Percentiles rank a stretch among this genome's conserved stretches.
Conservation (phyloP, 92 coral and sea anemone genomes). For the Scolanthus callimorphus region DNA sequence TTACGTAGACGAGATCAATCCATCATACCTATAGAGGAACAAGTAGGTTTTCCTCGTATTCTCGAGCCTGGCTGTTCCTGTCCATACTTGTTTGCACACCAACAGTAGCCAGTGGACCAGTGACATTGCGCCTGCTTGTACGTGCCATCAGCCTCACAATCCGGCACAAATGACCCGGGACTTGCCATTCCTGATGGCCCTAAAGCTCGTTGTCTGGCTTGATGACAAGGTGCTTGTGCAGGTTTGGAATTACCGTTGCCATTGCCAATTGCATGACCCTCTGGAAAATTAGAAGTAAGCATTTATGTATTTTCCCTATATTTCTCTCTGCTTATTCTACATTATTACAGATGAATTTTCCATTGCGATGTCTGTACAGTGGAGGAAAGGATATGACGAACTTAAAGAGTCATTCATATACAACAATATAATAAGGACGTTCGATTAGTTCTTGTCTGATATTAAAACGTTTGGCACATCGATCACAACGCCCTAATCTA, state of each 20-base stretch:
- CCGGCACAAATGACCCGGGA: conserved; percentile 70
- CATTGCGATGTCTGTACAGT: no score
- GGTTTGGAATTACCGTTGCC: conserved; percentile 19
- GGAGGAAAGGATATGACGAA: no score
- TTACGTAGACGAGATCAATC: no score
- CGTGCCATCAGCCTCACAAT: conserved; percentile 75
- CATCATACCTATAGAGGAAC: conserved; percentile 55
- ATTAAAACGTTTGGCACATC: no score
- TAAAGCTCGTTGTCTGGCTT: conserved; percentile 57
- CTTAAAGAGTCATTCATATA: no score
- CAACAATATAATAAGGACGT: no score
- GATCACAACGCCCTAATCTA: no score
- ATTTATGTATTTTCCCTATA: no score
- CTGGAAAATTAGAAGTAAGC: background rate
- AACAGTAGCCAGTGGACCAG: conserved; percentile 74
- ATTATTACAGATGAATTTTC: no score
- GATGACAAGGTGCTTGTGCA: conserved; percentile 43
- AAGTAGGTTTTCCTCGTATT: conserved; percentile 52
- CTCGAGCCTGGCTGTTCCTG: conserved; percentile 75
- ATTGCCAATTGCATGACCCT: background rate
- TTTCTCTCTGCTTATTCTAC: no score
- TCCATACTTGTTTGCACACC: conserved; percentile 88
- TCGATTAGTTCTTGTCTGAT: no score
- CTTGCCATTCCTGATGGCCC: conserved; percentile 58
- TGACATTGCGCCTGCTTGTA: conserved; percentile 75